Evolutionary conservation across 2,888 invertebrate genomes (phyloP).

Genomic region (Agonum fuliginosum): DNA sequence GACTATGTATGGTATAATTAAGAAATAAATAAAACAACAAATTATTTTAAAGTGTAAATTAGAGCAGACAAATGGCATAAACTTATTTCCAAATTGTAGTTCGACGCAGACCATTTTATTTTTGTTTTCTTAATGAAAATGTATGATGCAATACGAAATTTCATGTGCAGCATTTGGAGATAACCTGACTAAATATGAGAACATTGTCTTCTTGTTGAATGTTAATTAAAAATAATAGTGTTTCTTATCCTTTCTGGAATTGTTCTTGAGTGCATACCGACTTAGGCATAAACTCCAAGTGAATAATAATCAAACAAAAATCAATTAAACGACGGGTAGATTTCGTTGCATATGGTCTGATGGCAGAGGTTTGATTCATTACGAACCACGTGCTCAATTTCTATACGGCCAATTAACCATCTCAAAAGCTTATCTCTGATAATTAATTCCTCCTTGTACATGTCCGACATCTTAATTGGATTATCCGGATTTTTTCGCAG

Average conservation of each 20-base stretch:
- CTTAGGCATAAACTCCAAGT: conserved; percentile 1
- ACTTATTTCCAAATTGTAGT: no score
- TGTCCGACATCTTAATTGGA: conserved; percentile 39
- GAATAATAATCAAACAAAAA: conserved; percentile 34
- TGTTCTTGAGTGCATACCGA: neutral
- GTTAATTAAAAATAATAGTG: conserved; percentile 28
- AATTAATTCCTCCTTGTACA: conserved; percentile 38
- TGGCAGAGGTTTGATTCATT: conserved; percentile 45
- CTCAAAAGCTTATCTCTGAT: conserved; percentile 40
- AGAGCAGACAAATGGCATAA: no score
- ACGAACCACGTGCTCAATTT: conserved; percentile 36
- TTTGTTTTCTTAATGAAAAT: no score
- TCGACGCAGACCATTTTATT: no score
- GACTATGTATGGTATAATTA: no score
- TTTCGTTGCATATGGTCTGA: conserved; percentile 36
- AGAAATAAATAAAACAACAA: no score
- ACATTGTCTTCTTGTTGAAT: neutral
- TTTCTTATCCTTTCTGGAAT: conserved; percentile 1
- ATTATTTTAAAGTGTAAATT: no score
- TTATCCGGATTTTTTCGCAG: conserved; percentile 38
- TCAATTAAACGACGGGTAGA: conserved; percentile 30
- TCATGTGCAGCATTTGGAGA: no score
- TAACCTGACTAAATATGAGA: no score
- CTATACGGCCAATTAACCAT: conserved; percentile 37
- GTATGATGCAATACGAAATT: no score